Conservation (phyloP, 2,888 invertebrate species). For the Oscheius sp. region DNA sequence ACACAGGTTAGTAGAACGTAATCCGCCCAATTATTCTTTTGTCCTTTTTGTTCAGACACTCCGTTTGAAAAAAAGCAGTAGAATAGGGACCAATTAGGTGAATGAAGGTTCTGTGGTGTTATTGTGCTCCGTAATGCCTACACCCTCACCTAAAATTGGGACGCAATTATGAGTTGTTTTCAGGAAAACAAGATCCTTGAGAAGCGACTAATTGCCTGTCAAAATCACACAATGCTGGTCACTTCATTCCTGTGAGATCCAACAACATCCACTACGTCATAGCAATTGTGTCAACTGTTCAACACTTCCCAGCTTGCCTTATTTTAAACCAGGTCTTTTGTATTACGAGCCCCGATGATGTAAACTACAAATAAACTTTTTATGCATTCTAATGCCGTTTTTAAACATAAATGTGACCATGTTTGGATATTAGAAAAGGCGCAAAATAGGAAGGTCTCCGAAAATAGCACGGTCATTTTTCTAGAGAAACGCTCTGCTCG, state of each 20-base stretch:
- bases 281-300: constrained; percentile 17
- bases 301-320: constrained; percentile 20
- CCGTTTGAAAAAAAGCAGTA: no score
- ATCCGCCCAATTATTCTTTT: not conserved
- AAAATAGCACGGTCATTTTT: no score
- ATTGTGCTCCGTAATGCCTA: not conserved
- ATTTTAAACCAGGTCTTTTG: constrained; percentile 20
- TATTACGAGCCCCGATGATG: constrained; percentile 34
- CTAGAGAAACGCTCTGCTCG: no score
- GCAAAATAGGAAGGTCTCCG: no score
- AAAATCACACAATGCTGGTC: constrained; percentile 78
- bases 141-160: not conserved
- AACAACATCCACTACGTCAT: not conserved
- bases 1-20: constrained; percentile 30
- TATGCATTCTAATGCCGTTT: not conserved
- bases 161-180: constrained; percentile 68
- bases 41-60: no score
- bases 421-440: no score
- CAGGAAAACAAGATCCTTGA: constrained; percentile 78
- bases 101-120: not conserved
- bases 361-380: constrained; percentile 1
- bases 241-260: constrained; percentile 75
- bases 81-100: constrained; percentile 1
- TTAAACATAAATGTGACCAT: no score
- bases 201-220: constrained; percentile 78